Evolutionary conservation across 2,888 invertebrate genomes (phyloP), one percentile per base, ranked within the genome.

Genomic region (Nomada fabriciana): DNA sequence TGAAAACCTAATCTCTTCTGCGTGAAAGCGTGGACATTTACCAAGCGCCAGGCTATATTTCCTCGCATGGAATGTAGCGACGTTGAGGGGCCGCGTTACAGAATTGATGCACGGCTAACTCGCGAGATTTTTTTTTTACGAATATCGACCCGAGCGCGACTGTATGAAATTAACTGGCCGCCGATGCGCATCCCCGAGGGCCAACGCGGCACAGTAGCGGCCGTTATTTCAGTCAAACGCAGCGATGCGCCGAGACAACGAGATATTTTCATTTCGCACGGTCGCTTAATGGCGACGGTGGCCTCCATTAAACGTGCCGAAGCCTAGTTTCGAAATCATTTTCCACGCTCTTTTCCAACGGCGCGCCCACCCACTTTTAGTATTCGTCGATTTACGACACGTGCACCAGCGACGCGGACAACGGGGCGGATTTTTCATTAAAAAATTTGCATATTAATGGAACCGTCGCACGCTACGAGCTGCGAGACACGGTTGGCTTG

Each of bases 361-460:
- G 20, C 20, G 10, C 25, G 15, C n/a, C 50, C 15, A 47, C 29
- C 43, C 29, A 42, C 81, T 86, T 77, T 84, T 79, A 82, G 82
- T 74, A 60, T 72, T 68, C 50, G 52, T 47, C 87, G 72, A 85
- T 80, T 85, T 85, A 81, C 74, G 75, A 64, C 80, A 53, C 82
- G 68, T 67, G 60, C 72, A 68, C 63, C 43, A 55, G n/a, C 65
- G 36, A 47, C 42, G 59, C 69, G 82, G 57, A 63, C 77, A 84
- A 81, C 81, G 79, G 84, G 82, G 80, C 76, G 83, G 83, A 88
- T 90, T 91, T 91, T 90, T 88, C 91, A 91, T 91, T 91, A 91
- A 85, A 86, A 86, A 90, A 91, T 91, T 91, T 91, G 82, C 91
- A 91, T 91, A 91, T 91, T 91, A 90, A 91, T 91, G 86, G 89